Conservation (phyloP, 2,888 invertebrate genomes). For the Scrobipalpa costella region DNA sequence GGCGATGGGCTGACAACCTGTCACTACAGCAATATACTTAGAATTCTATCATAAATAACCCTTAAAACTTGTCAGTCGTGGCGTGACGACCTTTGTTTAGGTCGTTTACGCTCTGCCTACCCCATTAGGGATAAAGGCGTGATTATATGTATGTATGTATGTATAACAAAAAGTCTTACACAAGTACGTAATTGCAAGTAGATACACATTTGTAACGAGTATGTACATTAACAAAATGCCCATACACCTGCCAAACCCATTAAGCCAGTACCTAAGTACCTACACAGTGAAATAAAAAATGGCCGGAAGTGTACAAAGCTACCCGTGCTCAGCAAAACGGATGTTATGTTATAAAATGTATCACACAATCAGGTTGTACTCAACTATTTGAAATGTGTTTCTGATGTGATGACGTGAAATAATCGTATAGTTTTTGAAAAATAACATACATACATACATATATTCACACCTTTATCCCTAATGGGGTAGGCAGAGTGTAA, state of each 20-base stretch:
- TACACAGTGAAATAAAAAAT: constrained; percentile 8
- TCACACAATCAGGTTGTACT: not conserved
- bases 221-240: constrained; percentile 10
- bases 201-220: not conserved
- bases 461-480: too few relatives aligned
- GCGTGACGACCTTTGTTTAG: too few relatives aligned
- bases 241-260: not conserved
- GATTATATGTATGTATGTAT: too few relatives aligned
- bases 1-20: too few relatives aligned
- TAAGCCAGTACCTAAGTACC: not conserved
- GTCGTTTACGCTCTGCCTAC: too few relatives aligned
- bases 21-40: too few relatives aligned
- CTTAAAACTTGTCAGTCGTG: too few relatives aligned
- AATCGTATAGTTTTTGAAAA: not conserved
- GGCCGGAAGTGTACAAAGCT: constrained; percentile 25
- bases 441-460: too few relatives aligned
- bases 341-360: constrained; percentile 16
- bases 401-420: not conserved
- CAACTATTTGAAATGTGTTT: not conserved
- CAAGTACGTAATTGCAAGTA: not conserved
- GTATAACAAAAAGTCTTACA: too few relatives aligned
- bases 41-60: too few relatives aligned
- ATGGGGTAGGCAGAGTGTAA: too few relatives aligned
- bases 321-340: constrained; percentile 15
- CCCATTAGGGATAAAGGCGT: too few relatives aligned